A percentile compares a stretch with the other conserved stretches of the same genome.
These are phyloP conservation scores for Drosophila mauritiana DNA, from an alignment of 1,140 invertebrate species.

Conservation along the genomic window DNA sequence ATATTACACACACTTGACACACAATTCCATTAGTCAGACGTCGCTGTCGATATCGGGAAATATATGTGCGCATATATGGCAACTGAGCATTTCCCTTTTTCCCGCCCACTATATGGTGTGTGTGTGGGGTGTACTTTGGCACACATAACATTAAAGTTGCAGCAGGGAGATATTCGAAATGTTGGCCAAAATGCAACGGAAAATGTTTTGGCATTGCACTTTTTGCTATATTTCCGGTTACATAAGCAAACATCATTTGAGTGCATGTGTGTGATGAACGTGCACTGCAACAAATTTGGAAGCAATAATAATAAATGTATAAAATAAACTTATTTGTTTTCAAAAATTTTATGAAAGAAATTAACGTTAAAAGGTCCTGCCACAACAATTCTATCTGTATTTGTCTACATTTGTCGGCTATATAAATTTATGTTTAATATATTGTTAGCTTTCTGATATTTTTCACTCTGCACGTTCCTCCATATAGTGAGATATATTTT, in stretches of 20 bases:
- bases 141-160: conserved; percentile 82
- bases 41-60: conserved; percentile 76
- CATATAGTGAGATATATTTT: conserved; percentile 72
- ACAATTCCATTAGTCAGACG: conserved; percentile 82
- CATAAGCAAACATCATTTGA: conserved; percentile 69
- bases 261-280: conserved; percentile 3
- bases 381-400: too few species aligned
- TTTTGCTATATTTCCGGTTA: conserved; percentile 82
- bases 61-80: conserved; percentile 43
- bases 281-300: conserved; percentile 8
- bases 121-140: conserved; percentile 35
- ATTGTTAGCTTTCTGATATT: background rate
- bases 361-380: too few species aligned
- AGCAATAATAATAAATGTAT: background rate
- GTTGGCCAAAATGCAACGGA: conserved; percentile 68
- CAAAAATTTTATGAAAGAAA: too few species aligned
- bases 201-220: conserved; percentile 82
- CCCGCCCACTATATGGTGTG: background rate
- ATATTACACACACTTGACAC: conserved; percentile 82
- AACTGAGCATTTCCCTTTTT: conserved; percentile 35
- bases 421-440: background rate
- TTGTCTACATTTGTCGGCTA: too few species aligned
- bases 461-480: conserved; percentile 13
- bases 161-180: conserved; percentile 20
- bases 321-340: too few species aligned